Percentiles rank a stretch among this genome's conserved stretches.
phyloP scores from a whole-genome alignment of 2,888 invertebrate species.

The Nemurella pictetii region DNA sequence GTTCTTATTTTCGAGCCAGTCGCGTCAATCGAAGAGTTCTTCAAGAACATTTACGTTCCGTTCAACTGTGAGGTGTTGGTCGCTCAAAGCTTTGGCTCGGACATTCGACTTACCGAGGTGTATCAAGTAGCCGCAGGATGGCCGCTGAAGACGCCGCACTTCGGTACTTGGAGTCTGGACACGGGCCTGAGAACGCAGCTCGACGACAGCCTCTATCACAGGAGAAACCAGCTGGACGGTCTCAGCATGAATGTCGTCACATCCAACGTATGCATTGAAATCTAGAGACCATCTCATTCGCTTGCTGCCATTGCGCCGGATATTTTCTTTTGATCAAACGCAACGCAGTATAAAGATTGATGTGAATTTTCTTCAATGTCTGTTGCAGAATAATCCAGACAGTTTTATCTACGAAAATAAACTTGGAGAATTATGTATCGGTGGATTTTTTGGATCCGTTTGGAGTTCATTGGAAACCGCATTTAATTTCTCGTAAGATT shows the following conservation, averaged over 20 bases:
- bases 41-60: constrained; percentile 26
- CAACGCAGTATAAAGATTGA: neutral
- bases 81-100: constrained; percentile 1
- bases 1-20: constrained; percentile 17
- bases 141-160: neutral
- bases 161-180: constrained; percentile 26
- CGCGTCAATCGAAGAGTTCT: neutral
- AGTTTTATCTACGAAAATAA: neutral
- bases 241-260: neutral
- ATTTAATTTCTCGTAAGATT: neutral
- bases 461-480: neutral
- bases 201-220: neutral
- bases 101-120: constrained; percentile 24
- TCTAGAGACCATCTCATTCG: no score
- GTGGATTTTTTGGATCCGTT: neutral
- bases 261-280: neutral
- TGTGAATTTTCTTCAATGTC: no score
- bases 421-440: neutral
- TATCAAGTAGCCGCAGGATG: neutral
- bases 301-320: no score
- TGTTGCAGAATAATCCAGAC: neutral
- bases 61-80: constrained; percentile 34
- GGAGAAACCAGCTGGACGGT: neutral
- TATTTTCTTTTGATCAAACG: neutral
- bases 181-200: neutral